These are phyloP conservation scores for Acronicta aceris DNA, from an alignment of 2,888 invertebrate species.

Conservation along the genomic window DNA sequence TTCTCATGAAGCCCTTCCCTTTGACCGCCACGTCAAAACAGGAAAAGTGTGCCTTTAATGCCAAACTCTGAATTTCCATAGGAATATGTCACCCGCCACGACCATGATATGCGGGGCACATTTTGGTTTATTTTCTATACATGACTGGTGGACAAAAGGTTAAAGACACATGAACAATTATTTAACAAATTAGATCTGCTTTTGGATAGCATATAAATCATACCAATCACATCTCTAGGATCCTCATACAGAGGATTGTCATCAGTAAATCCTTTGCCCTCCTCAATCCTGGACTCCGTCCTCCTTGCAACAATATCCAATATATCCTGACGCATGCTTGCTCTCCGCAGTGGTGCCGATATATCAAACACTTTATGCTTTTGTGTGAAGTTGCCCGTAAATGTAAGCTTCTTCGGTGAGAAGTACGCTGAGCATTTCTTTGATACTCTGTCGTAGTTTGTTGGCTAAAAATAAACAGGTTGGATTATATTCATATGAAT, in stretches of 20 bases:
- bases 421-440: conserved; percentile 54
- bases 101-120: too few species aligned
- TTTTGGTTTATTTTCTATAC: too few species aligned
- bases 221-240: conserved; percentile 82
- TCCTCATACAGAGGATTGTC: conserved; percentile 82
- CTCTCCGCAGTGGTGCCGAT: conserved; percentile 62
- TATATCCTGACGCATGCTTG: conserved; percentile 78
- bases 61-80: too few species aligned
- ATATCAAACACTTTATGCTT: conserved; percentile 70
- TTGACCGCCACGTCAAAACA: too few species aligned
- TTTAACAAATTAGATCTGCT: too few species aligned
- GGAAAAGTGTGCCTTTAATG: too few species aligned
- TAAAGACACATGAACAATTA: too few species aligned
- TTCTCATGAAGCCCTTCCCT: too few species aligned
- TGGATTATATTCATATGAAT: not conserved
- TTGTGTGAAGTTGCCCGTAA: conserved; percentile 78
- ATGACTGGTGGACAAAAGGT: too few species aligned
- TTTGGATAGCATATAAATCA: not conserved
- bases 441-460: conserved; percentile 58
- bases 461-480: conserved; percentile 42
- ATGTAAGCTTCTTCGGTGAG: conserved; percentile 69
- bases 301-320: conserved; percentile 74
- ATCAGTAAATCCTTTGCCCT: conserved; percentile 58
- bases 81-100: too few species aligned
- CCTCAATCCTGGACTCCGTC: conserved; percentile 70